These are phyloP conservation scores for Myiothlypis chrysogaster DNA, from an alignment of 2,797 vertebrate genomes.

Conservation along the genomic window DNA sequence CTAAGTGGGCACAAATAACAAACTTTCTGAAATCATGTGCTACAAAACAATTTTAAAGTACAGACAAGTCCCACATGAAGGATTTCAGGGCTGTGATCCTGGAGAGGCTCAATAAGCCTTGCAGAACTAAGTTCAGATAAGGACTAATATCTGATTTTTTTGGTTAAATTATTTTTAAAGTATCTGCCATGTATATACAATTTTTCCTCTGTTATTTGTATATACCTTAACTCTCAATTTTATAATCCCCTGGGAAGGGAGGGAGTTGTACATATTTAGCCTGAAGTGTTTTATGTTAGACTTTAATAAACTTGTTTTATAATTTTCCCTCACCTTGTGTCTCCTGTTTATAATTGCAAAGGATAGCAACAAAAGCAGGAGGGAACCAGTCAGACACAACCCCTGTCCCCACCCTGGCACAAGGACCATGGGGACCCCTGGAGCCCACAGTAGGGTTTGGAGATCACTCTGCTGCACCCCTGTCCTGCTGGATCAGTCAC, in stretches of 20 bases:
- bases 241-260: conserved; percentile 45
- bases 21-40: not conserved
- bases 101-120: not conserved
- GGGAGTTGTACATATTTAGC: conserved; percentile 62
- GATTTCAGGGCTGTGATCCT: conserved; percentile 4
- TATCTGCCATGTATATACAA: conserved; percentile 52
- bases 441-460: not conserved
- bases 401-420: not conserved
- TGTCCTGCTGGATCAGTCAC: not conserved
- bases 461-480: not conserved
- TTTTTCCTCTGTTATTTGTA: conserved; percentile 44
- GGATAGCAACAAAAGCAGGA: not conserved
- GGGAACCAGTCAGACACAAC: not conserved
- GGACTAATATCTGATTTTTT: not conserved
- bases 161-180: conserved; percentile 62
- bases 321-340: conserved; percentile 54
- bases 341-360: conserved; percentile 1
- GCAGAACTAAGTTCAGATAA: conserved; percentile 24
- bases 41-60: not conserved
- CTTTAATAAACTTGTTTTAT: conserved; percentile 73
- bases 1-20: not conserved
- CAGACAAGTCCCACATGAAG: not conserved
- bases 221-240: conserved; percentile 58
- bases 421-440: accelerated
- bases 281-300: conserved; percentile 64